Evolutionary conservation across 2,888 invertebrate genomes (phyloP).

Genomic region (Hololepta plana): DNA sequence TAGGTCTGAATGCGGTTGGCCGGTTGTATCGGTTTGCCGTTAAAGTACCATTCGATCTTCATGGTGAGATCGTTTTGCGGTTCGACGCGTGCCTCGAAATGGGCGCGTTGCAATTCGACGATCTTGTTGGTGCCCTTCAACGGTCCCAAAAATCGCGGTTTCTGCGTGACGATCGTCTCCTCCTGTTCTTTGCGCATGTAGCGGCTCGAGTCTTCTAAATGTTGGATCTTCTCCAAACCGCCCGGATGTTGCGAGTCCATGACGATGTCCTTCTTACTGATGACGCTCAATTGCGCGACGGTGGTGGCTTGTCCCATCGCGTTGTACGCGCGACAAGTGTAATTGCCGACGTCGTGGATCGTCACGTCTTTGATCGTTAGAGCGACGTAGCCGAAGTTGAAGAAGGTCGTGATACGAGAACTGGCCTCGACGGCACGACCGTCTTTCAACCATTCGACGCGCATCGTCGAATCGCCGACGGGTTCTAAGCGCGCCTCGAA

Average conservation of each 20-base stretch:
- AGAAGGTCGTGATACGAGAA: conserved; percentile 82
- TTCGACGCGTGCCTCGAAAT: conserved; percentile 87
- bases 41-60: conserved; percentile 93
- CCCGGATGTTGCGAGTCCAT: conserved; percentile 85
- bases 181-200: conserved; percentile 47
- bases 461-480: conserved; percentile 73
- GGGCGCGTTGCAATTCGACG: conserved; percentile 83
- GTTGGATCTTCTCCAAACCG: conserved; percentile 79
- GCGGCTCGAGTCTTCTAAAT: conserved; percentile 67
- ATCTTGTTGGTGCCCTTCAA: conserved; percentile 86
- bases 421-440: conserved; percentile 81
- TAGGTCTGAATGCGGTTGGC: conserved; percentile 87
- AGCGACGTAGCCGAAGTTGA: conserved; percentile 89
- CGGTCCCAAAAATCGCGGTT: conserved; percentile 75
- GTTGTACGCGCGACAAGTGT: conserved; percentile 78
- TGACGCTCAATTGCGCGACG: conserved; percentile 62
- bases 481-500: conserved; percentile 92
- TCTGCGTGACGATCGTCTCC: conserved; percentile 55
- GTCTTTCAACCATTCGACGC: conserved; percentile 86
- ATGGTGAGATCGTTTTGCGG: conserved; percentile 88
- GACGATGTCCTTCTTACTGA: conserved; percentile 71
- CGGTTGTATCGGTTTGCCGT: conserved; percentile 76
- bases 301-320: conserved; percentile 72
- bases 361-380: conserved; percentile 84
- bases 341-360: conserved; percentile 74